Conservation (phyloP, 2,888 invertebrate species). For the Synergus laeviventris region DNA sequence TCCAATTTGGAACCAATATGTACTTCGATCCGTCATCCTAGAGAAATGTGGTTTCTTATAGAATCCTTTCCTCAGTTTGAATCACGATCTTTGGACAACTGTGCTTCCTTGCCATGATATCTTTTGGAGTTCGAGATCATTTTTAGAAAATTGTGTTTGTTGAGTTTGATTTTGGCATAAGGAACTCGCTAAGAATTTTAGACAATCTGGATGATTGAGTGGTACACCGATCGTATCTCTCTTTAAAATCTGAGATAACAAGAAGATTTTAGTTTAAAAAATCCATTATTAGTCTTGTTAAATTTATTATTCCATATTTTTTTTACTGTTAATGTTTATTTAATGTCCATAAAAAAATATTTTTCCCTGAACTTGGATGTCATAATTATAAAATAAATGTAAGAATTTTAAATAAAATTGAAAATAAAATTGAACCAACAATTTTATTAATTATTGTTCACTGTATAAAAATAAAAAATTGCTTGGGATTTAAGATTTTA, state of each 20-base stretch:
- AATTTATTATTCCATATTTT: neutral
- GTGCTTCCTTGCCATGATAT: neutral
- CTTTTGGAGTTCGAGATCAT: neutral
- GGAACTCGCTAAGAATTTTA: neutral
- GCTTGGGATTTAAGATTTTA: no score
- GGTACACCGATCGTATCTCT: neutral
- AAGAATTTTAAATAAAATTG: no score
- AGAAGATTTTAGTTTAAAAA: neutral
- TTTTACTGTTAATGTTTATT: neutral
- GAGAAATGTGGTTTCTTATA: neutral
- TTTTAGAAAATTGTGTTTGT: neutral
- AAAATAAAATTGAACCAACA: no score
- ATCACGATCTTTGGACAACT: neutral
- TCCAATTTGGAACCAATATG: neutral
- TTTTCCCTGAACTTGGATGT: neutral
- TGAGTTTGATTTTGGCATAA: neutral
- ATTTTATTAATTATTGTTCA: no score
- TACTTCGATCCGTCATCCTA: slow-evolving; percentile 21
- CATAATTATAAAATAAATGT: neutral
- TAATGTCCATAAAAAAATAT: neutral
- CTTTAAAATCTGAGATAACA: neutral
- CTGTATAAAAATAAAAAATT: no score
- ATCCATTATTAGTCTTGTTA: neutral
- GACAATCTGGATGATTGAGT: neutral
- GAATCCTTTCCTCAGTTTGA: neutral